Percentiles rank a stretch among this genome's conserved stretches.
These are phyloP conservation scores for Chrysogorgia sp. DNA, from an alignment of 92 coral and sea anemone species.

Conservation along the genomic window DNA sequence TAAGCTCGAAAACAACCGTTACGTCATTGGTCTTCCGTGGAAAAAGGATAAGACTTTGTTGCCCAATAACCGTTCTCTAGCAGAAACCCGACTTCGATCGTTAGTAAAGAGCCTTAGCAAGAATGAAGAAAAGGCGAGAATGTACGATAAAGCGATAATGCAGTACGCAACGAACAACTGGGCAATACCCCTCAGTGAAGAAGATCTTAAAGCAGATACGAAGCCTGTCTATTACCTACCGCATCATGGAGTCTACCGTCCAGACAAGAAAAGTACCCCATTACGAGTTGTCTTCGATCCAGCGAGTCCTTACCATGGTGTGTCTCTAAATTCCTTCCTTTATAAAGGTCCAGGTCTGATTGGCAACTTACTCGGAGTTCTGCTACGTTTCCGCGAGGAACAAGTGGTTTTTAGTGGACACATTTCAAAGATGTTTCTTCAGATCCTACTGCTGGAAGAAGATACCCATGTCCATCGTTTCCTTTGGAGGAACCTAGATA, in stretches of 20 bases:
- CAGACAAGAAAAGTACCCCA: conserved; percentile 53
- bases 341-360: conserved; percentile 59
- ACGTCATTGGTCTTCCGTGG: conserved; percentile 52
- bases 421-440: conserved; percentile 61
- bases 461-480: conserved; percentile 55
- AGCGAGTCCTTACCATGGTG: conserved; percentile 46
- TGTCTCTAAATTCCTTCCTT: conserved; percentile 56
- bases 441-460: conserved; percentile 47
- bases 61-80: conserved; percentile 47
- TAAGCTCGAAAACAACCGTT: conserved; percentile 14
- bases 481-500: conserved; percentile 53
- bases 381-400: conserved; percentile 55
- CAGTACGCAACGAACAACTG: conserved; percentile 34
- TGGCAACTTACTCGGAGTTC: conserved; percentile 56
- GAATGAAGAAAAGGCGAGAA: conserved; percentile 37
- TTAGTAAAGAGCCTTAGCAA: conserved; percentile 40
- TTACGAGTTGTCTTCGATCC: conserved; percentile 59
- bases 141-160: conserved; percentile 42
- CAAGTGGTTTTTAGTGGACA: conserved; percentile 49
- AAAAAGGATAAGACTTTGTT: conserved; percentile 35
- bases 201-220: conserved; percentile 11
- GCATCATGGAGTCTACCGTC: too few relatives aligned
- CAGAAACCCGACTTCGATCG: conserved; percentile 44
- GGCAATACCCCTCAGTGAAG: conserved; percentile 44
- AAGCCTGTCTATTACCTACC: conserved; percentile 60